Percentiles rank a stretch among this genome's conserved stretches.
Conservation (phyloP, 2,888 invertebrate species). For the Blastobasis lacticolella region DNA sequence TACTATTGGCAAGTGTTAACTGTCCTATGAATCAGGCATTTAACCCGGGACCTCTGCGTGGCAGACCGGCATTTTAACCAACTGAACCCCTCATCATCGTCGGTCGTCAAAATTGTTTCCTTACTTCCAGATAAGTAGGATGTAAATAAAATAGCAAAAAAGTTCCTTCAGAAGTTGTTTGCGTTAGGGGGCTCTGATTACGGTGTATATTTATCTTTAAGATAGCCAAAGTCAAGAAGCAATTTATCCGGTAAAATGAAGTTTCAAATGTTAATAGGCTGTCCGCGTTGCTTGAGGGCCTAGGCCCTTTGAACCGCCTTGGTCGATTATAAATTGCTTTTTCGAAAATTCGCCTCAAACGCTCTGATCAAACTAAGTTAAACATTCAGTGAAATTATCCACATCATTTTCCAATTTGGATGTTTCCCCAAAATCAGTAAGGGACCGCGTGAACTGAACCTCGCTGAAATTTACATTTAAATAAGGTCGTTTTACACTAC, state of each 20-base stretch:
- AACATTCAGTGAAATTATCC: conserved; percentile 6
- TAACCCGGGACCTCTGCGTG: too few species aligned
- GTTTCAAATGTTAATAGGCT: conserved; percentile 67
- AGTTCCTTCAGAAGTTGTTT: conserved; percentile 44
- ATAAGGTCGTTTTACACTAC: too few species aligned
- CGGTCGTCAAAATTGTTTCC: neutral
- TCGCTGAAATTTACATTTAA: too few species aligned
- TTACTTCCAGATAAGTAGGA: conserved; percentile 4
- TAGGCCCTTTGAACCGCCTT: conserved; percentile 51
- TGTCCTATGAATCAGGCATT: too few species aligned
- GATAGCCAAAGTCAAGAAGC: conserved; percentile 62
- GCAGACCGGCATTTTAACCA: too few species aligned
- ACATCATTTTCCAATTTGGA: neutral
- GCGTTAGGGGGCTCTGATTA: conserved; percentile 45
- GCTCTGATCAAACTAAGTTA: conserved; percentile 16
- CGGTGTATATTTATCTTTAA: conserved; percentile 55
- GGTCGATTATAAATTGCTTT: conserved; percentile 63
- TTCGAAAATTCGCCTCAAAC: conserved; percentile 39
- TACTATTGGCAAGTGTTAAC: too few species aligned
- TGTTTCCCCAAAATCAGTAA: too few species aligned
- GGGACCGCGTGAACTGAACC: too few species aligned
- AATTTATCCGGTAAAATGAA: conserved; percentile 66
- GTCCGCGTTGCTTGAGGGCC: conserved; percentile 41
- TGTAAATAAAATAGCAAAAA: conserved; percentile 19
- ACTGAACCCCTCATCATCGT: neutral